A percentile compares a stretch with the other conserved stretches of the same genome.
Evolutionary conservation across 2,888 invertebrate genomes (phyloP).

Genomic region (Perizoma affinitatum): DNA sequence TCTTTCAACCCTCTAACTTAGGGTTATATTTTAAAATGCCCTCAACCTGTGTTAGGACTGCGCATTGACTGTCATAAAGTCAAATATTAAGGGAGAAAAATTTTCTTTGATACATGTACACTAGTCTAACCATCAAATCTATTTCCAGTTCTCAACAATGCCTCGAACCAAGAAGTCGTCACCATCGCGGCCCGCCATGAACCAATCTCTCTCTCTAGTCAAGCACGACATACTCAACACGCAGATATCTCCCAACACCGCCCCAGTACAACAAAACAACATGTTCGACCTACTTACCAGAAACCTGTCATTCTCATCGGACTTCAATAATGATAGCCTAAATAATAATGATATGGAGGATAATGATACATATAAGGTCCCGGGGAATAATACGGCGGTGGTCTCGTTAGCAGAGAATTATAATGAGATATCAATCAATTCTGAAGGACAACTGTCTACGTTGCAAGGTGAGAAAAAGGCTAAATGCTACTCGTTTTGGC

Average conservation of each 20-base stretch:
- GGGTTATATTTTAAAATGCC: too few species aligned
- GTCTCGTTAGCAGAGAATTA: slow-evolving; percentile 72
- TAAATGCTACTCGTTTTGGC: background rate
- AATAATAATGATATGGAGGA: slow-evolving; percentile 74
- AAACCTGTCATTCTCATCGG: slow-evolving; percentile 78
- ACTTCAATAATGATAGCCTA: slow-evolving; percentile 79
- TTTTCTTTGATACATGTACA: too few species aligned
- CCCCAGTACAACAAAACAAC: slow-evolving; percentile 55
- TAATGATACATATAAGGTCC: slow-evolving; percentile 78
- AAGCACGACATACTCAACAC: slow-evolving; percentile 72
- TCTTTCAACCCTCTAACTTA: too few species aligned
- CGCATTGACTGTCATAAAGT: too few species aligned
- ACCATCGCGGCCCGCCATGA: slow-evolving; percentile 69
- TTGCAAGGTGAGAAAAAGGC: slow-evolving; percentile 72
- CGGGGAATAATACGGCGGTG: slow-evolving; percentile 70
- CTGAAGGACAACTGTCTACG: slow-evolving; percentile 76
- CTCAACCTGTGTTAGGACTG: too few species aligned
- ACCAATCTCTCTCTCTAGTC: slow-evolving; percentile 72
- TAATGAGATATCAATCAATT: slow-evolving; percentile 77
- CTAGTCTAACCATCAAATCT: background rate
- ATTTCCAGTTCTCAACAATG: slow-evolving; percentile 85
- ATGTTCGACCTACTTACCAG: slow-evolving; percentile 76
- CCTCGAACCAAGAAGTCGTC: slow-evolving; percentile 83
- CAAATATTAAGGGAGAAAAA: too few species aligned
- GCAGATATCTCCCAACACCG: slow-evolving; percentile 51